A percentile compares a stretch with the other conserved stretches of the same genome.
phyloP scores from a whole-genome alignment of 2,113 vertebrate species.

The Chaetodon auriga region DNA sequence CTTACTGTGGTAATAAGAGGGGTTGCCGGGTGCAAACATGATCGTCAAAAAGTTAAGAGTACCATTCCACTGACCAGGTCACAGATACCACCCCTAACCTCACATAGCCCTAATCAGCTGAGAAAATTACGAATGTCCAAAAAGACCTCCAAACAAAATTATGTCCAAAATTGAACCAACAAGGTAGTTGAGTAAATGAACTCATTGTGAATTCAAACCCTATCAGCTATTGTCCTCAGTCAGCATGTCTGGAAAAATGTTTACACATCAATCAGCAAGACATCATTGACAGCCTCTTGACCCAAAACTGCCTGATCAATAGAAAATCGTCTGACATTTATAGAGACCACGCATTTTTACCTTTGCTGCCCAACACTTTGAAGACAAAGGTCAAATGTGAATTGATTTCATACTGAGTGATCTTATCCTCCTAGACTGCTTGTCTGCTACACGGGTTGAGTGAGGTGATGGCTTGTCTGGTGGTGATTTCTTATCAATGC shows the following conservation, averaged over 20 bases:
- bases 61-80: not conserved
- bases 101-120: not conserved
- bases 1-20: slow-evolving; percentile 41
- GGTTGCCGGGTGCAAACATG: slow-evolving; percentile 19
- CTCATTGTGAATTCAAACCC: not conserved
- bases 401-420: slow-evolving; percentile 30
- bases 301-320: slow-evolving; percentile 24
- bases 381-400: slow-evolving; percentile 34
- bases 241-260: not conserved
- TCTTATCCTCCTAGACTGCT: slow-evolving; percentile 21
- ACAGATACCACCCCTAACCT: not conserved
- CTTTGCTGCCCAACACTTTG: not conserved
- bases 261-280: not conserved
- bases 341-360: not conserved
- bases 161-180: not conserved
- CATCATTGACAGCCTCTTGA: slow-evolving; percentile 18
- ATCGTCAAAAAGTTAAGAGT: slow-evolving; percentile 23
- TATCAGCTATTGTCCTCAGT: not conserved
- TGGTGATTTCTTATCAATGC: slow-evolving; percentile 32
- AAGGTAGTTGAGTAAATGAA: not conserved
- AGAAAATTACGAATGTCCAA: not conserved
- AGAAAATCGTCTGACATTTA: not conserved
- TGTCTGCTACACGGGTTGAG: slow-evolving; percentile 6
- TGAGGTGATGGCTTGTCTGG: slow-evolving; percentile 9
- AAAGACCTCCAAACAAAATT: not conserved